Base-by-base conservation (phyloP, 2,797 vertebrate species). In the Ataeniobius toweri region DNA sequence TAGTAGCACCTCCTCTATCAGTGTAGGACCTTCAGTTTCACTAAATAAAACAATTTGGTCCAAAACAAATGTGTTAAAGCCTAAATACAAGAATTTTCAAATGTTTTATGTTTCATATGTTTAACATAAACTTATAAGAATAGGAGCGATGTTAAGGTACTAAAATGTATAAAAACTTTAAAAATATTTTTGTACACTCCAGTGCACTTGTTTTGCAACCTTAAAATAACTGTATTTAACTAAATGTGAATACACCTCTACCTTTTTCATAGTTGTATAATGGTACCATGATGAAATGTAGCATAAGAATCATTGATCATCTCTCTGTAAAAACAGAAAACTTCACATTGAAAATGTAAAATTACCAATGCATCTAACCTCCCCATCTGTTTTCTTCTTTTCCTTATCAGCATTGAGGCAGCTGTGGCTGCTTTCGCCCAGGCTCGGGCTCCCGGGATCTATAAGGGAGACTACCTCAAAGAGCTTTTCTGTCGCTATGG, bases 391-490 rank as follows among this genome's bases (percentile, higher is more conserved):
- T 18, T 78, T 75, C 65, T 73, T 1, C 59, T 72, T 10, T 31
- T 68, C 65, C 79, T 83, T 85, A 87, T 90, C 94, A 99, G 98
- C 81, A 78, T 98, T 72, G 98, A 99, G 92, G 98, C 98, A 88
- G 98, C 98, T 58, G 97, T 98, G 85, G 97, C 96, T 63, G 97
- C 96, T 76, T 99, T 98, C 90, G 92, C 95, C 83, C 95, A 97
- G 89, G 96, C 98, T 81, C 96, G 98, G 79, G 95, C 98, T 68
- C 98, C 98, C 3, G 98, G 98, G 92, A 99, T 99, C 95, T 99
- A 99, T 91, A 99, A 99, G 95, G 97, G 93, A 75, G 98, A 99
- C 89, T 99, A 99, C 94, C 94, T 99, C 93, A 99, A 98, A 94
- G 98, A 99, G 90, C 96, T 99, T 51, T 99, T 98, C 88, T 96